Conservation (phyloP, 2,888 invertebrate genomes). For the Clanis bilineata region DNA sequence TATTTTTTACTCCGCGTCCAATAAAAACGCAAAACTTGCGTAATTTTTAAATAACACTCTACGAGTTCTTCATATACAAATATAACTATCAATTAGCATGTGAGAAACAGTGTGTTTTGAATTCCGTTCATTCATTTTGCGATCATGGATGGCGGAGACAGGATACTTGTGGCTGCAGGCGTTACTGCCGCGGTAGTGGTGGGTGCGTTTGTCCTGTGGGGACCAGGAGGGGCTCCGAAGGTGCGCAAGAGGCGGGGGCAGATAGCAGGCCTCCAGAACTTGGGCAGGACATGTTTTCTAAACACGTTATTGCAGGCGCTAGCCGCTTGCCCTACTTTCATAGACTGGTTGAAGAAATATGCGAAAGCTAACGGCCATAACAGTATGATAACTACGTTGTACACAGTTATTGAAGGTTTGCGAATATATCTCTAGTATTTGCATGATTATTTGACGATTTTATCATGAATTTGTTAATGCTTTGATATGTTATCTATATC, state of each 20-base stretch:
- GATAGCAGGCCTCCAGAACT: conserved; percentile 92
- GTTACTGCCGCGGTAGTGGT: conserved; percentile 91
- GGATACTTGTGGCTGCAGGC: conserved; percentile 89
- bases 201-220: conserved; percentile 92
- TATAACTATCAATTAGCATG: conserved; percentile 33
- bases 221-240: conserved; percentile 85
- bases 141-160: conserved; percentile 88
- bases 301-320: conserved; percentile 95
- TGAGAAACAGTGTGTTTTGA: conserved; percentile 26
- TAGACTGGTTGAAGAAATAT: conserved; percentile 89
- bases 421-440: background rate
- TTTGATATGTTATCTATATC: background rate
- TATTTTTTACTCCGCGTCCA: background rate
- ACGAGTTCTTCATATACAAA: conserved; percentile 2
- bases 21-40: conserved; percentile 26
- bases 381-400: conserved; percentile 87
- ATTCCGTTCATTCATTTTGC: conserved; percentile 22
- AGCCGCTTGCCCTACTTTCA: conserved; percentile 92
- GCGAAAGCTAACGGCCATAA: conserved; percentile 84
- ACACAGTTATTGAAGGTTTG: conserved; percentile 88
- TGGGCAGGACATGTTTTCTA: conserved; percentile 96
- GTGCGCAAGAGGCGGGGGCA: conserved; percentile 86
- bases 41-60: conserved; percentile 17
- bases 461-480: background rate
- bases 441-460: background rate